These are phyloP conservation scores for Physella acuta DNA, from an alignment of 1,140 invertebrate genomes.

Conservation along the genomic window DNA sequence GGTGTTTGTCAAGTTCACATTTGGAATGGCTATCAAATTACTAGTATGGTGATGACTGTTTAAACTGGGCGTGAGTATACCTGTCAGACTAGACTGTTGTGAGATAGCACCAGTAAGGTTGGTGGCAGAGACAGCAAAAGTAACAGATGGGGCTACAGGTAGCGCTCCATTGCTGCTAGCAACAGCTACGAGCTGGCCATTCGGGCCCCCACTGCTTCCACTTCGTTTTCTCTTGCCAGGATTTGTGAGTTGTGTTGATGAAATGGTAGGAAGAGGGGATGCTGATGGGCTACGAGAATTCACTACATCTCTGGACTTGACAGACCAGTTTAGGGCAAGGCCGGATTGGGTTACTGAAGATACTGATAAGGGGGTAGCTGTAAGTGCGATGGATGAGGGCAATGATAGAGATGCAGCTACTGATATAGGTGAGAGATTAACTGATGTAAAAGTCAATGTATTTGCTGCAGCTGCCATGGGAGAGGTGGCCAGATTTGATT, in stretches of 20 bases:
- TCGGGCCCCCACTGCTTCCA: neutral
- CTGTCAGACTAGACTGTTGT: constrained; percentile 18
- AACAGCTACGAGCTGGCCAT: constrained; percentile 1
- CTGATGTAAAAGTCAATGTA: neutral
- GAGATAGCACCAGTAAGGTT: neutral
- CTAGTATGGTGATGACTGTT: constrained; percentile 34
- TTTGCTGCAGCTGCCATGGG: constrained; percentile 3
- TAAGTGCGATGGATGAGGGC: neutral
- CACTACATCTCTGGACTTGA: constrained; percentile 7
- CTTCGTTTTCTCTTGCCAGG: constrained; percentile 23
- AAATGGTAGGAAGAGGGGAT: constrained; percentile 3
- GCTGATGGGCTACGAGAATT: constrained; percentile 6
- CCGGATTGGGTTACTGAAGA: constrained; percentile 7
- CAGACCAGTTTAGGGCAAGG: constrained; percentile 15
- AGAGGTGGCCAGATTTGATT: constrained; percentile 37
- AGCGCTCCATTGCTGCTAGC: constrained; percentile 16
- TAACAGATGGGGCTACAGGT: constrained; percentile 3
- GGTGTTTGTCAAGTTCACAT: constrained; percentile 43
- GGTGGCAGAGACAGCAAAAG: constrained; percentile 13
- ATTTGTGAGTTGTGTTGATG: neutral
- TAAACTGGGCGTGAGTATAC: constrained; percentile 14
- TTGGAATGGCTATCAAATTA: constrained; percentile 48
- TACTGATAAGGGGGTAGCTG: constrained; percentile 2
- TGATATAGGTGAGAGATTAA: constrained; percentile 16
- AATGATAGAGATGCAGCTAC: constrained; percentile 21